phyloP scores from a whole-genome alignment of 2,113 vertebrate species.

The Alethe diademata region DNA sequence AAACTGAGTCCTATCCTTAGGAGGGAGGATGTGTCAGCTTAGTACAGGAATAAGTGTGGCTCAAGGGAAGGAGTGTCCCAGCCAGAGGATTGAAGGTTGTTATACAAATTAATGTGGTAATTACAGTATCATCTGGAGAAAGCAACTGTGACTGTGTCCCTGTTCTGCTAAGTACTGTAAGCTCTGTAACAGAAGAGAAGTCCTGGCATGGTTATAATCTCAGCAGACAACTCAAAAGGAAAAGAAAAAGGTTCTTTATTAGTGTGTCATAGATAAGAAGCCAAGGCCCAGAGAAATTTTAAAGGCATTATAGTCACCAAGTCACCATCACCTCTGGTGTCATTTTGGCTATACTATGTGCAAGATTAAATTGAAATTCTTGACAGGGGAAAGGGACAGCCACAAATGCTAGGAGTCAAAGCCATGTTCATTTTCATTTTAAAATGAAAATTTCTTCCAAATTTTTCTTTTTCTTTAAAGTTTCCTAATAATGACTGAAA shows the following conservation, averaged over 20 bases:
- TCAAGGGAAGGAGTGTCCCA: conserved; percentile 33
- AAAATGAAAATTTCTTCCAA: not conserved
- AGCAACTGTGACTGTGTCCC: conserved; percentile 46
- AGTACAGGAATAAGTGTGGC: conserved; percentile 14
- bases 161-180: conserved; percentile 14
- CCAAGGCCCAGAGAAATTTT: not conserved
- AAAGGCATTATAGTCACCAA: not conserved
- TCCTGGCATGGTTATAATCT: not conserved
- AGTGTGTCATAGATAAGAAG: not conserved
- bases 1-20: not conserved
- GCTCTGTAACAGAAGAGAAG: not conserved
- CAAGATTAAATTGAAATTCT: not conserved
- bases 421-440: not conserved
- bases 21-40: not conserved
- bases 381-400: not conserved
- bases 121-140: conserved; percentile 65
- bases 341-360: not conserved
- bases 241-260: not conserved
- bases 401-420: not conserved
- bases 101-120: conserved; percentile 66
- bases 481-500: not conserved
- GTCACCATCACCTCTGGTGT: not conserved
- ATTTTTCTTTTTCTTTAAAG: not conserved
- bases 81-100: conserved; percentile 55
- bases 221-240: not conserved